A percentile compares a stretch with the other conserved stretches of the same genome.
phyloP scores from a whole-genome alignment of 1,140 invertebrate species.

The Zophobas morio region DNA sequence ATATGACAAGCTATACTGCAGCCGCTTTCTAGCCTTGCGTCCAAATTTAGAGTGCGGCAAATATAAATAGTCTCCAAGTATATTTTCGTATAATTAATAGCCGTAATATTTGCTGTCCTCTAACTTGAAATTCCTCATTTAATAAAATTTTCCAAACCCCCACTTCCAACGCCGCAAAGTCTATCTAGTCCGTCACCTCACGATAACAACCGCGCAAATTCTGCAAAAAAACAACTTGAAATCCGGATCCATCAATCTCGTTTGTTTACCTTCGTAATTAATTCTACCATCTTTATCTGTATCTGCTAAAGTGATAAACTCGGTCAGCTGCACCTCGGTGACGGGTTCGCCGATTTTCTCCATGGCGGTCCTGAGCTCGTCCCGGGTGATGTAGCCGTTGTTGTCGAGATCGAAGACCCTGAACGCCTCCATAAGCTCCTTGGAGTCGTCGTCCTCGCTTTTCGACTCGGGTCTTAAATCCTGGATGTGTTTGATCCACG shows the following conservation, averaged over 20 bases:
- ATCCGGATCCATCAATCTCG: neutral
- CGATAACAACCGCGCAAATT: slow-evolving; percentile 73
- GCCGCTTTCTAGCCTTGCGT: neutral
- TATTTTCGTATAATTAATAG: slow-evolving; percentile 2
- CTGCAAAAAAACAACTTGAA: slow-evolving; percentile 68
- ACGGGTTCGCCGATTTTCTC: slow-evolving; percentile 84
- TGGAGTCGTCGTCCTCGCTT: slow-evolving; percentile 75
- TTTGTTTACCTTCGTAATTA: slow-evolving; percentile 80
- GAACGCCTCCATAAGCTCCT: slow-evolving; percentile 83
- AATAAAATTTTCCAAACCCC: neutral
- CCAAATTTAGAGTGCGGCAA: slow-evolving; percentile 2
- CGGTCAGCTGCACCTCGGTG: slow-evolving; percentile 79
- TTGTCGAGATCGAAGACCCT: slow-evolving; percentile 84
- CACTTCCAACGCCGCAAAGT: neutral
- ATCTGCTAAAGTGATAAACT: slow-evolving; percentile 80
- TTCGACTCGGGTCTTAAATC: slow-evolving; percentile 74
- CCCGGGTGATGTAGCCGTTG: slow-evolving; percentile 83
- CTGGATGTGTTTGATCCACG: slow-evolving; percentile 80
- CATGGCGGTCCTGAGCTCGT: slow-evolving; percentile 81
- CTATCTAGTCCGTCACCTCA: slow-evolving; percentile 17
- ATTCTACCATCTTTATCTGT: slow-evolving; percentile 83
- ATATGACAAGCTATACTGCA: neutral
- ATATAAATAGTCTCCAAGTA: slow-evolving; percentile 3
- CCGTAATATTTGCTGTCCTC: neutral
- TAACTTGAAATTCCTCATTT: no score